Conservation (phyloP, 2,797 vertebrate species). For the Acanthornis magna region DNA sequence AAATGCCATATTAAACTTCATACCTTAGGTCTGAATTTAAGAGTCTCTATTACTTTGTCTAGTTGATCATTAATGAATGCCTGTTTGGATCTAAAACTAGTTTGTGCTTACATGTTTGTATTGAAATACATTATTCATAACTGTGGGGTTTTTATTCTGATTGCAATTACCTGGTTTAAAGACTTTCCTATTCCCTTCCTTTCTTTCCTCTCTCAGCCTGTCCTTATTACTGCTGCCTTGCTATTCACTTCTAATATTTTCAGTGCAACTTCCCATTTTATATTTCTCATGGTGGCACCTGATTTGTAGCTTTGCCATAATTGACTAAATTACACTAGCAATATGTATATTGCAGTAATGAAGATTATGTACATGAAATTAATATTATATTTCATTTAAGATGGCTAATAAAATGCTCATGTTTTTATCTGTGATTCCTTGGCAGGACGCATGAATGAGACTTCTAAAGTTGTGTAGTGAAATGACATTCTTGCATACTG, state of each 20-base stretch:
- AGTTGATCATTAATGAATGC: neutral
- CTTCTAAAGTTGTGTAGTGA: neutral
- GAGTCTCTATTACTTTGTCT: neutral
- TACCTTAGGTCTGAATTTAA: conserved; percentile 1
- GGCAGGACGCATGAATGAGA: neutral
- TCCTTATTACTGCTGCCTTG: neutral
- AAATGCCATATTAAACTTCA: neutral
- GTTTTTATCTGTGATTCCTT: conserved; percentile 42
- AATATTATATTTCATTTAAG: conserved; percentile 56
- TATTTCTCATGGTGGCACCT: conserved; percentile 26
- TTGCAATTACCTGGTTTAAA: neutral
- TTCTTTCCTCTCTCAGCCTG: neutral
- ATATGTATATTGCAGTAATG: conserved; percentile 27
- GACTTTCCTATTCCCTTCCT: neutral
- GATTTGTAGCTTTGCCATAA: conserved; percentile 45
- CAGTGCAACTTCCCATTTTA: neutral
- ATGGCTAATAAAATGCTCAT: conserved; percentile 42
- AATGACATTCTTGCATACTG: neutral
- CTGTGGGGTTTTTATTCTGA: neutral
- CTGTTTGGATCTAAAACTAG: neutral
- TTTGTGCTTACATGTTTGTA: neutral
- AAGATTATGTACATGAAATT: conserved; percentile 50
- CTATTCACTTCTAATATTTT: neutral
- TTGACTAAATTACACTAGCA: conserved; percentile 34
- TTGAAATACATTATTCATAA: neutral